These are phyloP conservation scores for Hyperoplus lanceolatus DNA, from an alignment of 2,797 vertebrate species.

Conservation along the genomic window DNA sequence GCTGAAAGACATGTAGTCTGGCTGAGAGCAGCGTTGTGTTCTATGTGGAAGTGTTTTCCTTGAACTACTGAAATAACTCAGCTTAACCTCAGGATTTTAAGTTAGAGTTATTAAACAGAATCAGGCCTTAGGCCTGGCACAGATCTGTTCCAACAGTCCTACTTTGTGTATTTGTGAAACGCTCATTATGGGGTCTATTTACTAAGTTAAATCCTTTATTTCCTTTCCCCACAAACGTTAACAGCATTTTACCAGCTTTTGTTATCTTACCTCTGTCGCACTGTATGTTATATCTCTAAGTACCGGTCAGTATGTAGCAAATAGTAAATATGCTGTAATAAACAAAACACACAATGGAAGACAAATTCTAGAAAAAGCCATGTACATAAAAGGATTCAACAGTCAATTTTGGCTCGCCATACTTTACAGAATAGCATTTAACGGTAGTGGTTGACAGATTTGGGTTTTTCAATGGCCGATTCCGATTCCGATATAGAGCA, in stretches of 20 bases:
- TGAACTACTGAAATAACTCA: constrained; percentile 13
- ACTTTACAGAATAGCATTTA: background rate
- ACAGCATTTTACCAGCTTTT: background rate
- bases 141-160: background rate
- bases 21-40: constrained; percentile 48
- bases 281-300: no score
- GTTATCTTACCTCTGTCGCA: no score
- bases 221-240: background rate
- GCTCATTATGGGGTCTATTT: no score
- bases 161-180: background rate
- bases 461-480: no score
- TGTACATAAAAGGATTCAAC: constrained; percentile 5
- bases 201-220: background rate
- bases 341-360: constrained; percentile 10
- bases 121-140: background rate
- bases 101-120: constrained; percentile 1
- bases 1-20: constrained; percentile 52
- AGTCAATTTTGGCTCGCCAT: background rate
- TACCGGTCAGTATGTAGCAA: no score
- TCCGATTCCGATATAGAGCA: no score
- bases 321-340: background rate
- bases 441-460: no score
- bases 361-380: constrained; percentile 24
- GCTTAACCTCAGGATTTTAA: constrained; percentile 7
- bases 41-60: constrained; percentile 13